Percentiles rank a stretch among this genome's conserved stretches.
Conservation (phyloP, 2,888 invertebrate genomes). For the Parnassius mnemosyne region DNA sequence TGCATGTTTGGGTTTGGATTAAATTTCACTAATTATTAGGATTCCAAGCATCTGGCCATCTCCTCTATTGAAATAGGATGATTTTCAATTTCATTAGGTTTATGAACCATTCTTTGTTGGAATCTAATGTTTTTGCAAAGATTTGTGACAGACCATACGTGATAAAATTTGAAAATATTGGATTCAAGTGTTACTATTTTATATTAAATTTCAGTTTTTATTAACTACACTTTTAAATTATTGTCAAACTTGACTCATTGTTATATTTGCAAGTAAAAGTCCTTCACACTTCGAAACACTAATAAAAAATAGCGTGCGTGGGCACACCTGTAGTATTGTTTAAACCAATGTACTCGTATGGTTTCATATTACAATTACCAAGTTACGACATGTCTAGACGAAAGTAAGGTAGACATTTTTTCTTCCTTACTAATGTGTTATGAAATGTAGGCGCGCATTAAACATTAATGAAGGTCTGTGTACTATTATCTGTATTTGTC, state of each 20-base stretch:
- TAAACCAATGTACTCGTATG: slow-evolving; percentile 37
- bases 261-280: slow-evolving; percentile 55
- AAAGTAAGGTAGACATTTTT: slow-evolving; percentile 57
- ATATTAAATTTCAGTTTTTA: slow-evolving; percentile 12
- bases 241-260: slow-evolving; percentile 39
- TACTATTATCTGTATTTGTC: slow-evolving; percentile 4
- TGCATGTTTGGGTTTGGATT: too few relatives aligned
- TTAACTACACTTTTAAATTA: slow-evolving; percentile 22
- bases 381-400: slow-evolving; percentile 64
- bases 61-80: too few relatives aligned
- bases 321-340: slow-evolving; percentile 56
- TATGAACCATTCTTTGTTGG: too few relatives aligned
- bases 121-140: too few relatives aligned
- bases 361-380: slow-evolving; percentile 41
- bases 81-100: too few relatives aligned
- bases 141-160: too few relatives aligned
- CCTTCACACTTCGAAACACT: slow-evolving; percentile 43
- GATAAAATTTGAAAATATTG: too few relatives aligned
- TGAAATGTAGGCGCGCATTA: slow-evolving; percentile 50
- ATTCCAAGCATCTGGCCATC: too few relatives aligned
- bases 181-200: not conserved
- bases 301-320: slow-evolving; percentile 49
- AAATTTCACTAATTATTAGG: too few relatives aligned
- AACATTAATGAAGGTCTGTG: slow-evolving; percentile 52
- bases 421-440: slow-evolving; percentile 35